Percentiles rank a stretch among this genome's conserved stretches.
phyloP scores from a whole-genome alignment of 2,797 vertebrate genomes.

The Rhabdomys pumilio region DNA sequence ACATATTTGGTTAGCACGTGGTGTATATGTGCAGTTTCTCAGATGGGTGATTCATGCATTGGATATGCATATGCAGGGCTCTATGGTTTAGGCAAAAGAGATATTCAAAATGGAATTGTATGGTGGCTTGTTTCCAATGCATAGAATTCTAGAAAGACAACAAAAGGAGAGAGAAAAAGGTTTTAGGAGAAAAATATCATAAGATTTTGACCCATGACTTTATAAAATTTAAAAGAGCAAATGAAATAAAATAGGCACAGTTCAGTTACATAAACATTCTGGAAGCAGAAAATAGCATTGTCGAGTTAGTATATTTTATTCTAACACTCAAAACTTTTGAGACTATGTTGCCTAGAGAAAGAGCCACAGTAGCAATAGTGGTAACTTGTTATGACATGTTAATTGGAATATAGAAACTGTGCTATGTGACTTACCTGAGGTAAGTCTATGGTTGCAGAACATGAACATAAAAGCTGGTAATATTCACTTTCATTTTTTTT shows the following conservation, averaged over 20 bases:
- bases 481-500: too few relatives aligned
- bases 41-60: not conserved
- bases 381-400: not conserved
- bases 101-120: not conserved
- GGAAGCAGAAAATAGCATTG: not conserved
- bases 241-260: not conserved
- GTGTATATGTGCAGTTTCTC: not conserved
- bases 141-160: not conserved
- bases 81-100: not conserved
- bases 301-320: not conserved
- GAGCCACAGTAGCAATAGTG: not conserved
- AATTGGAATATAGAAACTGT: not conserved
- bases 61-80: not conserved
- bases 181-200: not conserved
- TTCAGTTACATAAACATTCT: not conserved
- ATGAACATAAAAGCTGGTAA: not conserved
- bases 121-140: not conserved
- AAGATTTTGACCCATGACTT: not conserved
- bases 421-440: not conserved
- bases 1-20: not conserved
- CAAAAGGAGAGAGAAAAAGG: too few relatives aligned
- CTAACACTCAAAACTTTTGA: not conserved
- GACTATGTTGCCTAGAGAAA: not conserved
- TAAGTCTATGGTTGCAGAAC: not conserved
- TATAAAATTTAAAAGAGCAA: not conserved